phyloP scores from a whole-genome alignment of 2,888 invertebrate species.

The Endotricha flammealis region DNA sequence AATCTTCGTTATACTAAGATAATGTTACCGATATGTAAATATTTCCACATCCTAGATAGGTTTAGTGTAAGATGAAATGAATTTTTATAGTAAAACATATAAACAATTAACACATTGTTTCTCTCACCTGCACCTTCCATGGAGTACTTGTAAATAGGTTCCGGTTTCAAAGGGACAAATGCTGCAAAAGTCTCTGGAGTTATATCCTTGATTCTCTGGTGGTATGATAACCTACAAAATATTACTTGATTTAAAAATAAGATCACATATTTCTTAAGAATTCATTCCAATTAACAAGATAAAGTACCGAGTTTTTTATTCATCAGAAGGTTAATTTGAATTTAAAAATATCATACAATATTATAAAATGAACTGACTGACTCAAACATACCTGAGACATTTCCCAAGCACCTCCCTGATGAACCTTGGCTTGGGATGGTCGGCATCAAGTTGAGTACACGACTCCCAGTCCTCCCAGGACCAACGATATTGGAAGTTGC shows the following conservation, averaged over 20 bases:
- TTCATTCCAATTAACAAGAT: too few relatives aligned
- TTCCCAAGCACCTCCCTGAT: constrained; percentile 94
- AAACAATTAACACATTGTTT: constrained; percentile 22
- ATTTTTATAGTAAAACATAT: constrained; percentile 43
- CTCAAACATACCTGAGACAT: constrained; percentile 85
- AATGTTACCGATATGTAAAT: constrained; percentile 61
- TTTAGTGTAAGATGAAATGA: constrained; percentile 52
- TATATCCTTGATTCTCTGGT: constrained; percentile 94
- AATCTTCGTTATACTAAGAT: constrained; percentile 23
- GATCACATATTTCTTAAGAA: too few relatives aligned
- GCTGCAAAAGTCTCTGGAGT: constrained; percentile 91
- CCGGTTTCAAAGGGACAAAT: constrained; percentile 90
- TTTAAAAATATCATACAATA: constrained; percentile 1
- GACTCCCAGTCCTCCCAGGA: constrained; percentile 98
- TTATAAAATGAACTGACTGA: neutral
- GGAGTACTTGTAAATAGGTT: constrained; percentile 93
- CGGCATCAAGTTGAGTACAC: constrained; percentile 88
- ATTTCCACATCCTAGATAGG: constrained; percentile 52
- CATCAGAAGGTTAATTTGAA: constrained; percentile 10
- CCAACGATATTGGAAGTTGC: constrained; percentile 99
- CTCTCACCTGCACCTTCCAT: constrained; percentile 91
- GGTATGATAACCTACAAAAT: constrained; percentile 88
- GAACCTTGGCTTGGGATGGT: constrained; percentile 96
- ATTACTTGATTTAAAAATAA: too few relatives aligned
- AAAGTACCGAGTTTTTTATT: too few relatives aligned